phyloP scores from a whole-genome alignment of 2,888 invertebrate species.

The Melanotus villosus region DNA sequence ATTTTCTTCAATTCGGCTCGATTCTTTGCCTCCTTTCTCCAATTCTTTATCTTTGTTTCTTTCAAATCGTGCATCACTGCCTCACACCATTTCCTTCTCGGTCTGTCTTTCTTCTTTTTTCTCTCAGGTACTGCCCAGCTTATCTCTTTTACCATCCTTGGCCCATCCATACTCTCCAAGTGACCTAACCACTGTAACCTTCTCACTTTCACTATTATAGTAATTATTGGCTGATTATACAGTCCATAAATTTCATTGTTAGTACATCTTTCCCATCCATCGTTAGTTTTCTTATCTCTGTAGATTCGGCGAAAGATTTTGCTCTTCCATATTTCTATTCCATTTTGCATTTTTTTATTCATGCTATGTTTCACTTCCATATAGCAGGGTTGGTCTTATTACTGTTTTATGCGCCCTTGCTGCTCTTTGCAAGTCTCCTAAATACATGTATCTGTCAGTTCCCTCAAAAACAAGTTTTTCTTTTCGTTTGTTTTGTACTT shows the following conservation, averaged over 20 bases:
- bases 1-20: neutral
- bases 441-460: too few species aligned
- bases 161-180: neutral
- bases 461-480: too few species aligned
- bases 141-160: neutral
- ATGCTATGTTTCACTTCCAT: too few species aligned
- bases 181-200: constrained; percentile 3
- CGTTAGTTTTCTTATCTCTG: neutral
- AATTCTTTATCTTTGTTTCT: constrained; percentile 13
- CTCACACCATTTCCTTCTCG: neutral
- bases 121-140: neutral
- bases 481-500: too few species aligned
- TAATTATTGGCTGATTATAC: neutral
- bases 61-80: neutral
- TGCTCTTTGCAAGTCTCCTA: too few species aligned
- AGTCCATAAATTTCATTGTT: constrained; percentile 1
- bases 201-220: neutral
- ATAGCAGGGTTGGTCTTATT: too few species aligned
- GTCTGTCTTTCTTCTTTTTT: constrained; percentile 1
- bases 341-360: neutral
- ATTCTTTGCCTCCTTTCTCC: constrained; percentile 1
- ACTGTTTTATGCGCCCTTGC: too few species aligned
- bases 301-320: neutral
- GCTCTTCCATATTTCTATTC: neutral
- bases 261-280: neutral